Conservation (phyloP, 2,888 invertebrate species). For the Conops quadrifasciatus region DNA sequence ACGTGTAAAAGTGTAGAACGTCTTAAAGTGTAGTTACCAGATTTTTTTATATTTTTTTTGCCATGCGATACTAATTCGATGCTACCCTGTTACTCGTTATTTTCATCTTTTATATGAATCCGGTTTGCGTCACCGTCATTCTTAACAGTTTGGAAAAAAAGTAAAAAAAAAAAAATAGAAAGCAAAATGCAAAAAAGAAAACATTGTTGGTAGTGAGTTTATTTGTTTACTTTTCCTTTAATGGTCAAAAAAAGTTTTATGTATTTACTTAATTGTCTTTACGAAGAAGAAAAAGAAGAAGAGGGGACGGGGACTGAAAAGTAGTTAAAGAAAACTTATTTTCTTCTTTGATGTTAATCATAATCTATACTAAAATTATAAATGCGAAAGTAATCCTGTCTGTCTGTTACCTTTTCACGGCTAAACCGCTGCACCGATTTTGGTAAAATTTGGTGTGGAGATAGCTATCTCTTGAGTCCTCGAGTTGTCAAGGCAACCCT, state of each 20-base stretch:
- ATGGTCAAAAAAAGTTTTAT: conserved; percentile 28
- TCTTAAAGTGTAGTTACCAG: not conserved
- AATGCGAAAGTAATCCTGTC: no score
- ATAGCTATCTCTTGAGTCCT: no score
- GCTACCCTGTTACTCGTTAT: conserved; percentile 8
- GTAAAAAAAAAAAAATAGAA: not conserved
- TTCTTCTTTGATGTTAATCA: conserved; percentile 4
- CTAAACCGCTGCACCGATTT: no score
- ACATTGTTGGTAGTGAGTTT: conserved; percentile 2
- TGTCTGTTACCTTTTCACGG: no score
- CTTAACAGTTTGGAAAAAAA: not conserved
- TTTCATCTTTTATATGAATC: conserved; percentile 31
- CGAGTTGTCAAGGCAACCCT: no score
- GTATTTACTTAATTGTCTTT: conserved; percentile 5
- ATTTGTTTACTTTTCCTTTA: conserved; percentile 14
- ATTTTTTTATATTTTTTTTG: conserved; percentile 2
- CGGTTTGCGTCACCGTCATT: conserved; percentile 22
- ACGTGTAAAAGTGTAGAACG: no score
- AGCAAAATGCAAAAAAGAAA: not conserved
- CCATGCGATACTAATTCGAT: no score
- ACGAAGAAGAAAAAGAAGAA: not conserved
- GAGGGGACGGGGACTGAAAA: no score
- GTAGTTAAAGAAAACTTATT: not conserved
- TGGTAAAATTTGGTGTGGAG: no score
- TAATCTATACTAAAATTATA: not conserved